Conservation (phyloP, 2,888 invertebrate genomes). For the Epistrophe grossulariae region DNA sequence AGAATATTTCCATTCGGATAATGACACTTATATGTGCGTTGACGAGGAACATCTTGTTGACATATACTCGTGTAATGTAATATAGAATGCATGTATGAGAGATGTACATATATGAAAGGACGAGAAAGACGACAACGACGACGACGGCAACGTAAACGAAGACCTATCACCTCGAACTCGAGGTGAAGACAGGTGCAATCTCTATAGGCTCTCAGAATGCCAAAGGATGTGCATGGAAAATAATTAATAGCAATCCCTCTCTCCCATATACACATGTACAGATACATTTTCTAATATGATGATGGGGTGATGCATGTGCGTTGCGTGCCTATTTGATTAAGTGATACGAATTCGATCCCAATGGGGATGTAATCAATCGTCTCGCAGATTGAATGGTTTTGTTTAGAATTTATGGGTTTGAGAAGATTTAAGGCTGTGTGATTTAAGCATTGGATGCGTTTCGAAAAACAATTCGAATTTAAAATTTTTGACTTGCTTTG, state of each 20-base stretch:
- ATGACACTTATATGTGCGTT: slow-evolving; percentile 64
- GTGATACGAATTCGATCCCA: slow-evolving; percentile 70
- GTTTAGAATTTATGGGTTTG: slow-evolving; percentile 58
- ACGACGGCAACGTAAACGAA: not conserved
- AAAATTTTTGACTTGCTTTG: not conserved
- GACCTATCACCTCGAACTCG: slow-evolving; percentile 27
- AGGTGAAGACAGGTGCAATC: slow-evolving; percentile 69
- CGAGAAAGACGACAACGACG: slow-evolving; percentile 17
- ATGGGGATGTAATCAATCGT: slow-evolving; percentile 73
- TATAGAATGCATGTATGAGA: not conserved
- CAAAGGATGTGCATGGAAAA: slow-evolving; percentile 68
- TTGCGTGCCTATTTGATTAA: slow-evolving; percentile 72
- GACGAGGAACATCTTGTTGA: slow-evolving; percentile 69
- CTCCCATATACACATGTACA: not conserved
- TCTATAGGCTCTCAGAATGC: slow-evolving; percentile 24
- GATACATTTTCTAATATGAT: not conserved
- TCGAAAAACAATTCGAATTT: not conserved
- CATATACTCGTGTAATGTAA: slow-evolving; percentile 30
- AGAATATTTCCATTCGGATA: slow-evolving; percentile 26
- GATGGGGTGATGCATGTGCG: slow-evolving; percentile 45
- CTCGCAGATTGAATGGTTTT: slow-evolving; percentile 68
- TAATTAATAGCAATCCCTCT: slow-evolving; percentile 66
- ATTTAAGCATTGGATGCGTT: not conserved
- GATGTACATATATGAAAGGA: slow-evolving; percentile 11
- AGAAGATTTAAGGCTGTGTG: slow-evolving; percentile 16